Conservation (phyloP, 2,888 invertebrate genomes). For the Saturnia pavonia region DNA sequence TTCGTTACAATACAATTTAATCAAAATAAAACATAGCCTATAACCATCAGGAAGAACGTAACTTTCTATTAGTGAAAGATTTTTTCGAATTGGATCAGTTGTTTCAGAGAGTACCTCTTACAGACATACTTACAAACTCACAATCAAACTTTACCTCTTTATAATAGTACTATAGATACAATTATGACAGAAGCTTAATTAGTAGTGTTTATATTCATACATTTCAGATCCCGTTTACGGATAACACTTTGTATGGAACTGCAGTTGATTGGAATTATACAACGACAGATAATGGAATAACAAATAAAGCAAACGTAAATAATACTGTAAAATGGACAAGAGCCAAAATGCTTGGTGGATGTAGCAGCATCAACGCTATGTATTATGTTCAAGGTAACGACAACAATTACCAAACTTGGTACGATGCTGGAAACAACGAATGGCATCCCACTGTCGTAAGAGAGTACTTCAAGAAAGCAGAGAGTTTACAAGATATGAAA, state of each 20-base stretch:
- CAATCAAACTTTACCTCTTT: too few relatives aligned
- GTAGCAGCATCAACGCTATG: constrained; percentile 80
- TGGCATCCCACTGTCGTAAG: constrained; percentile 77
- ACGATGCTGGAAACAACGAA: constrained; percentile 71
- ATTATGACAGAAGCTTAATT: too few relatives aligned
- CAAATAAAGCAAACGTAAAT: constrained; percentile 83
- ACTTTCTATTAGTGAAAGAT: too few relatives aligned
- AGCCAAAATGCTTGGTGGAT: constrained; percentile 84
- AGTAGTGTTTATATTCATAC: background rate
- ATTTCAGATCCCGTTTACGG: constrained; percentile 46
- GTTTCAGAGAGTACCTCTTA: too few relatives aligned
- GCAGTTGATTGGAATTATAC: constrained; percentile 91
- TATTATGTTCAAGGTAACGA: constrained; percentile 77
- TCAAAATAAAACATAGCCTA: too few relatives aligned
- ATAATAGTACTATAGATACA: too few relatives aligned
- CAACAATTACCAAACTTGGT: constrained; percentile 79
- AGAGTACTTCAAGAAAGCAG: constrained; percentile 74
- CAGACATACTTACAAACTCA: too few relatives aligned
- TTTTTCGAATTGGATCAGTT: too few relatives aligned
- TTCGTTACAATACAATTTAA: too few relatives aligned
- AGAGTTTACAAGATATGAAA: constrained; percentile 61
- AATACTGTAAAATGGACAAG: constrained; percentile 74
- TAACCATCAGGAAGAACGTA: too few relatives aligned
- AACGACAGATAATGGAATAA: constrained; percentile 87
- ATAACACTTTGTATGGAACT: constrained; percentile 46